Evolutionary conservation across 92 coral and sea anemone genomes (phyloP), one percentile per base, ranked within the genome.

Genomic region (Hydrozoanthus gracilis): DNA sequence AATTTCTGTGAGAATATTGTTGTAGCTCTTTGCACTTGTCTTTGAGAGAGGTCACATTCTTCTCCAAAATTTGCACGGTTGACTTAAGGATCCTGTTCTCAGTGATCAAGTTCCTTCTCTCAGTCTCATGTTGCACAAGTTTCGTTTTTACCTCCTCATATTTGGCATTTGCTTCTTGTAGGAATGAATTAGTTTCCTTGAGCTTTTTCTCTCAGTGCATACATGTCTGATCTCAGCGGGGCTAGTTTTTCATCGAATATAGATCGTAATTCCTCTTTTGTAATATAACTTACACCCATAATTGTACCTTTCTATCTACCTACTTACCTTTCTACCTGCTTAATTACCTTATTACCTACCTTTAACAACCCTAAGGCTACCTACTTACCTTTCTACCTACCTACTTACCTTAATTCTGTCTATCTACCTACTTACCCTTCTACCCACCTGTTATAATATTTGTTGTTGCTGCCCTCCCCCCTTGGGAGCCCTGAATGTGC

Each of bases 151-250:
- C 76, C 76, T 71, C 76, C 76, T 71, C 51, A 51, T 71, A 71
- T 16, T 71, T 71, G 76, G 76, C 51, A 51, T 44, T 44, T 70
- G 75, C 75, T 70, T 70, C 75, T 70, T 70, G 50, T 70, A 71
- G 8, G 76, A 71, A n/a, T n/a, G n/a, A n/a, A 71, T 71, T 71
- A 71, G 76, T 71, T 71, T 71, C 76, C 5, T 17, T 17, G 76
- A 71, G 76, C 76, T n/a, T 71, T 71, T 71, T 71, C 51, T 71
- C 76, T 71, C 76, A 71, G 76, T 71, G 76, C 76, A 71, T n/a
- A n/a, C 39, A 60, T 60, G 66, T 60, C 66, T 3, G 66, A 11
- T 60, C 11, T 6, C 14, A 60, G 66, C 66, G 66, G 66, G 0
- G 66, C 66, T 60, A 60, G n/a, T 60, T 7, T 3, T 11, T 60